Base-by-base conservation (phyloP, 2,113 vertebrate genomes). In the Eonycteris spelaea region DNA sequence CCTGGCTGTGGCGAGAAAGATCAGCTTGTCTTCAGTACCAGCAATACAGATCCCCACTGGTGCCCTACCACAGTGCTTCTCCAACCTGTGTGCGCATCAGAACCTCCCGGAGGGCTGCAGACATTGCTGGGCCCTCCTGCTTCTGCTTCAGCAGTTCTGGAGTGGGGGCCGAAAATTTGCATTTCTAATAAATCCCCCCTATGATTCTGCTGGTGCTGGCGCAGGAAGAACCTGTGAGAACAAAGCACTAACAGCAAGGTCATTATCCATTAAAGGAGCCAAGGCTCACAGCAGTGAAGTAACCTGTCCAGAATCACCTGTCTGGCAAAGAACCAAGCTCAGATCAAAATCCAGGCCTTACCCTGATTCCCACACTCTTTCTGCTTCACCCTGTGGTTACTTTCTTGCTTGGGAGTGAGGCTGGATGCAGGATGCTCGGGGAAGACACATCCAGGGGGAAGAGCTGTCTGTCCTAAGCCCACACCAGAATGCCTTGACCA, bases 401-500 rank as follows among this genome's bases (percentile, higher is more conserved):
- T 19, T 43, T 86, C n/a, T 74, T 57, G 5, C 38, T 71, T 63
- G n/a, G 82, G 30, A 77, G 45, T 5, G 22, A 74, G 71, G 6
- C 40, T 12, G 53, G 33, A 12, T 40, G 9, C 28, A n/a, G 16
- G 53, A 35, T 18, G 53, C 16, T 28, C 7, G 0, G 33, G 53
- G 51, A 77, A 40, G 75, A 2, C 16, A 5, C 2, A 5, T n/a
- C 75, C 35, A 2, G 2, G 15, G 35, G 40, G 12, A 35, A 1
- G 18, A 33, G 67, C 24, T 13, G 11, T 19, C 24, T 13, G 11
- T 19, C 67, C 28, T 4, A 0, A 30, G 48, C 26, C 21, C n/a
- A 59, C 67, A 16, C 43, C n/a, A 40, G 28, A 21, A 7, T 0
- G 0, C 40, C 59, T 24, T 24, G 3, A 1, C 48, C 30, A 5